Conservation (phyloP, 2,888 invertebrate species). For the Iselma pallidipennis region DNA sequence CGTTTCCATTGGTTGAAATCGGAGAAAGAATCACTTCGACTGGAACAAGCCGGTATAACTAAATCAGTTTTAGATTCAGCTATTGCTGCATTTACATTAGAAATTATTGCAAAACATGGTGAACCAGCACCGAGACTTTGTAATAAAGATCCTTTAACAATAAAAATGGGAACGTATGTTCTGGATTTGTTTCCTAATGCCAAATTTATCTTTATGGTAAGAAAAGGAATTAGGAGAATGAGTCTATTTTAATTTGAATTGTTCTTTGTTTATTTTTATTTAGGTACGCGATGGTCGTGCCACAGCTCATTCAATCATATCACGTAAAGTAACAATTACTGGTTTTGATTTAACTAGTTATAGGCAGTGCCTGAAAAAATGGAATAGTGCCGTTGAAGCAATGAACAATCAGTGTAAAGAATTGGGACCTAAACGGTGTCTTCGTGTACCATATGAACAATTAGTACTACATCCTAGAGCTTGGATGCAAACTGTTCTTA, state of each 20-base stretch:
- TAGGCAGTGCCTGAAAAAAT: conserved; percentile 92
- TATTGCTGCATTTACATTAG: conserved; percentile 94
- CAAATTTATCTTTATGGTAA: conserved; percentile 91
- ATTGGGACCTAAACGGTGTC: conserved; percentile 75
- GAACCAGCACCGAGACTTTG: conserved; percentile 93
- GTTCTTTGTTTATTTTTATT: neutral
- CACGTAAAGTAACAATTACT: conserved; percentile 54
- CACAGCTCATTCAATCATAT: conserved; percentile 97
- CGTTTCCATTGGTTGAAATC: conserved; percentile 95
- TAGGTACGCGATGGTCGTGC: conserved; percentile 93
- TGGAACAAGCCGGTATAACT: conserved; percentile 93
- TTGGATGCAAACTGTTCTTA: conserved; percentile 85
- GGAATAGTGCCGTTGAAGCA: conserved; percentile 93
- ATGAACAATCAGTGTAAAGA: conserved; percentile 94
- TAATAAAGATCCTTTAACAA: conserved; percentile 98
- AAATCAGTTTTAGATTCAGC: conserved; percentile 92
- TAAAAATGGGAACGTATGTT: conserved; percentile 96
- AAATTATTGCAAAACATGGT: conserved; percentile 95
- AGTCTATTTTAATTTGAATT: neutral
- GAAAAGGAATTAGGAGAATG: too few relatives aligned
- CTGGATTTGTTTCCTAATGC: conserved; percentile 95
- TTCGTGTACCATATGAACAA: conserved; percentile 95
- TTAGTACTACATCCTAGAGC: conserved; percentile 90
- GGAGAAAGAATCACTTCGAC: conserved; percentile 85
- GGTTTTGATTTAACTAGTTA: conserved; percentile 95